Evolutionary conservation across 2,888 invertebrate species (phyloP).

Genomic region (Linyphia triangularis): DNA sequence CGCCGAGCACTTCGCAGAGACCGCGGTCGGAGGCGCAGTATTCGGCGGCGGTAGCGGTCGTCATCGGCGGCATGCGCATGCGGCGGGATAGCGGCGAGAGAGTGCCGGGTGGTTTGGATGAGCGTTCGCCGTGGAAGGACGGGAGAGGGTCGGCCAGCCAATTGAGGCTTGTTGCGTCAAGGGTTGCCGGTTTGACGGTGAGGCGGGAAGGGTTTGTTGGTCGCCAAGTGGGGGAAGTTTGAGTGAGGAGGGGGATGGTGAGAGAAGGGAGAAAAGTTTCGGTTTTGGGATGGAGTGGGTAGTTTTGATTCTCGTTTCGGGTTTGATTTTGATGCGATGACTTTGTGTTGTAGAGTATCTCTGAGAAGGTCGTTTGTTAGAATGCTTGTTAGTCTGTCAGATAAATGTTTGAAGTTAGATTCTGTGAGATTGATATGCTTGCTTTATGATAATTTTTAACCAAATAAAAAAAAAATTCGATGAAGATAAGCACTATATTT

Average conservation of each 20-base stretch:
- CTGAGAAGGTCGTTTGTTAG: too few relatives aligned
- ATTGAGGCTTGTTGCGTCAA: slow-evolving; percentile 72
- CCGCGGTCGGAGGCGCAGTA: slow-evolving; percentile 69
- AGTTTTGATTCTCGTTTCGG: too few relatives aligned
- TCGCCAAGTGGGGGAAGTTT: slow-evolving; percentile 7
- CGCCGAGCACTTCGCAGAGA: slow-evolving; percentile 82
- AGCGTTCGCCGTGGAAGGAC: background rate
- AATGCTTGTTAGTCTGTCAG: too few relatives aligned
- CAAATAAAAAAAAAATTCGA: too few relatives aligned
- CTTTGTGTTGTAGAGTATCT: too few relatives aligned
- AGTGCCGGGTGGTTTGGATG: background rate
- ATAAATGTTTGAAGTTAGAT: too few relatives aligned
- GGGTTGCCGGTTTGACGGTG: slow-evolving; percentile 47
- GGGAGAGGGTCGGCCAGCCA: slow-evolving; percentile 52
- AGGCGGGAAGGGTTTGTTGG: slow-evolving; percentile 3
- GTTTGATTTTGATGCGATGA: too few relatives aligned
- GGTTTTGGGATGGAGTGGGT: background rate
- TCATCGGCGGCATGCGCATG: slow-evolving; percentile 59
- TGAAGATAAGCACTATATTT: too few relatives aligned
- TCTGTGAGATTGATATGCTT: too few relatives aligned
- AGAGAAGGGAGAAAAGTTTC: background rate
- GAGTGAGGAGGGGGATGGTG: background rate
- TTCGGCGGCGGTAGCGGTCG: slow-evolving; percentile 48
- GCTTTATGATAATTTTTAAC: too few relatives aligned
- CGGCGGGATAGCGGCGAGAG: slow-evolving; percentile 34